Evolutionary conservation across 2,888 invertebrate genomes (phyloP).

Genomic region (Brachyptera putata): DNA sequence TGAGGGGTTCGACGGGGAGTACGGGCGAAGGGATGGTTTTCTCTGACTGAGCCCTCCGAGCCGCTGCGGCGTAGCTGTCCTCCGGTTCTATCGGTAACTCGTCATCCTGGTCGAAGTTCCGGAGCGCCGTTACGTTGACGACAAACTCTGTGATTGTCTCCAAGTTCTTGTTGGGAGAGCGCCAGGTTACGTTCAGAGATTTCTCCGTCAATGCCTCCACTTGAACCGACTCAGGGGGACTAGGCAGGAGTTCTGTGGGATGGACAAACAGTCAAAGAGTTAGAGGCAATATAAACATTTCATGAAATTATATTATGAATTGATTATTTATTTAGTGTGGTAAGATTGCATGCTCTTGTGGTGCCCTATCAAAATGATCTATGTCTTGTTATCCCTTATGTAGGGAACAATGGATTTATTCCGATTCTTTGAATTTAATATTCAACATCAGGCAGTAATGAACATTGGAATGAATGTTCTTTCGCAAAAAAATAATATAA

Average conservation of each 20-base stretch:
- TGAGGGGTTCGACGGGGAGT: slow-evolving; percentile 35
- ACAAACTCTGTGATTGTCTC: slow-evolving; percentile 62
- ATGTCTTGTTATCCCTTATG: too few relatives aligned
- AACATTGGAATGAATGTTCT: too few relatives aligned
- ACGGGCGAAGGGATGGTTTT: slow-evolving; percentile 37
- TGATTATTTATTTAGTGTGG: too few relatives aligned
- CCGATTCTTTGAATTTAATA: too few relatives aligned
- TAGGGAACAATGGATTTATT: too few relatives aligned
- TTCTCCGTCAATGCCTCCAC: slow-evolving; percentile 69
- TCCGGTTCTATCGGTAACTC: slow-evolving; percentile 21
- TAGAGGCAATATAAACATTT: too few relatives aligned
- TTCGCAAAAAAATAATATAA: too few relatives aligned
- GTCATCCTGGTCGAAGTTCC: slow-evolving; percentile 56
- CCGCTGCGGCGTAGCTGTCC: slow-evolving; percentile 30
- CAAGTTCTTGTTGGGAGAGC: slow-evolving; percentile 57
- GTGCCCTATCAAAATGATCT: too few relatives aligned
- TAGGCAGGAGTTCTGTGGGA: slow-evolving; percentile 63
- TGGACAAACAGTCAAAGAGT: background rate
- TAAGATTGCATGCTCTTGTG: too few relatives aligned
- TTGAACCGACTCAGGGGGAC: slow-evolving; percentile 66
- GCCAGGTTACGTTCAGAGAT: slow-evolving; percentile 68
- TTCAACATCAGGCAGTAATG: too few relatives aligned
- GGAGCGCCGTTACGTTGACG: slow-evolving; percentile 67
- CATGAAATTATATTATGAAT: too few relatives aligned
- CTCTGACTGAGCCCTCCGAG: slow-evolving; percentile 41